phyloP scores from a whole-genome alignment of 2,888 invertebrate genomes.

The Calameuta idolon region DNA sequence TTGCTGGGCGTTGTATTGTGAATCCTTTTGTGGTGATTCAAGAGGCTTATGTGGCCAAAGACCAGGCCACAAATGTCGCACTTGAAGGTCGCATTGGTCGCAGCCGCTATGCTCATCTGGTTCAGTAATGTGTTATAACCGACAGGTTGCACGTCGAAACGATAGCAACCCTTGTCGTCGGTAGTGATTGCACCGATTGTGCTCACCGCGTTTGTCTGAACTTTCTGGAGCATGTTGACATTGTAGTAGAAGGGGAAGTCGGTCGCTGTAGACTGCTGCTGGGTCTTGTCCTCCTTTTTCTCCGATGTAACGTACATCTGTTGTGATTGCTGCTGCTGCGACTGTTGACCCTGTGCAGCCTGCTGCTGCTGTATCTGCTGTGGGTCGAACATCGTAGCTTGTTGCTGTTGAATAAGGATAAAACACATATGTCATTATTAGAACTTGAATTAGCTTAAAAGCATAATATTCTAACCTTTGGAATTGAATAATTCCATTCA shows the following conservation, averaged over 20 bases:
- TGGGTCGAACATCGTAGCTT: conserved; percentile 63
- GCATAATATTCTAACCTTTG: not conserved
- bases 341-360: conserved; percentile 72
- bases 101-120: conserved; percentile 83
- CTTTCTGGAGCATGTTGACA: conserved; percentile 69
- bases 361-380: conserved; percentile 76
- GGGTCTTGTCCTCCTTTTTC: conserved; percentile 63
- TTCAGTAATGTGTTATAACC: conserved; percentile 88
- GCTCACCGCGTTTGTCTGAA: conserved; percentile 64
- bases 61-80: conserved; percentile 89
- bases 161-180: conserved; percentile 68
- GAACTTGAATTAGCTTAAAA: not conserved
- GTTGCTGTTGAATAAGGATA: conserved; percentile 24
- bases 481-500: not conserved
- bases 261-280: conserved; percentile 58
- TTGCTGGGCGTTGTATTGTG: conserved; percentile 72
- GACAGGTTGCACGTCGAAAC: conserved; percentile 68
- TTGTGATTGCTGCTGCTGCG: conserved; percentile 66
- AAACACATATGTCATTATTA: not conserved
- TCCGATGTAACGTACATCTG: conserved; percentile 62
- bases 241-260: conserved; percentile 70
- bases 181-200: conserved; percentile 65
- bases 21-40: conserved; percentile 89
- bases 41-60: conserved; percentile 83
- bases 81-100: conserved; percentile 84